Evolutionary conservation across 53 echinoderm and acorn worm genomes (phyloP), one percentile per base, ranked within the genome.

Genomic region (Temnopleurus reevesii): DNA sequence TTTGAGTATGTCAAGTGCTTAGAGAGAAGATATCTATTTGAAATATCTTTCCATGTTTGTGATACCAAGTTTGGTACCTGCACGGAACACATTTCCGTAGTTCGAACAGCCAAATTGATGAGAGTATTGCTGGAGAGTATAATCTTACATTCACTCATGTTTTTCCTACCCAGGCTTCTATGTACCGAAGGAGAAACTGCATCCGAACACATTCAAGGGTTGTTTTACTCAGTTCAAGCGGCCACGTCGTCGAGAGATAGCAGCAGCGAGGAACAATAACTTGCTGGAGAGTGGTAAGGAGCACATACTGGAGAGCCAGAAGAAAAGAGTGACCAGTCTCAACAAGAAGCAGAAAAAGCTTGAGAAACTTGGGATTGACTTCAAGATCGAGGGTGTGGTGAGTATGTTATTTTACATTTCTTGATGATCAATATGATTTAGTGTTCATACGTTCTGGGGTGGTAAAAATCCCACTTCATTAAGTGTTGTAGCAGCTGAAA

Each of bases 341-440:
- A 92, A 58, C 44, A 88, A 76, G 76, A 82, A 90, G 36, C 90
- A 90, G 56, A 83, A 94, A 66, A 92, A 93, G 71, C 61, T 97
- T 57, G 77, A 46, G 9, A 77, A 86, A 8, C 63, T 94, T 25
- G 97, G 97, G 28, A 94, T 97, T 6, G 93, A 94, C 36, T 97
- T 77, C 71, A 91, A 94, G 12, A 93, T 93, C 34, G 89, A 93
- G 60, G 94, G 92, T 77, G 91, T 93, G 82, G 96, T 96, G 89
- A 93, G 93, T 89, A 71, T 55, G 17, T 33, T 23, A 25, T 33
- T n/a, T n/a, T n/a, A n/a, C n/a, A n/a, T n/a, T n/a, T n/a, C n/a
- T n/a, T n/a, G n/a, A n/a, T n/a, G n/a, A n/a, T n/a, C n/a, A n/a
- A n/a, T n/a, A n/a, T n/a, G n/a, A n/a, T n/a, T n/a, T n/a, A n/a